Base-by-base conservation (phyloP, 2,113 vertebrate genomes). In the Pelusios castaneus region DNA sequence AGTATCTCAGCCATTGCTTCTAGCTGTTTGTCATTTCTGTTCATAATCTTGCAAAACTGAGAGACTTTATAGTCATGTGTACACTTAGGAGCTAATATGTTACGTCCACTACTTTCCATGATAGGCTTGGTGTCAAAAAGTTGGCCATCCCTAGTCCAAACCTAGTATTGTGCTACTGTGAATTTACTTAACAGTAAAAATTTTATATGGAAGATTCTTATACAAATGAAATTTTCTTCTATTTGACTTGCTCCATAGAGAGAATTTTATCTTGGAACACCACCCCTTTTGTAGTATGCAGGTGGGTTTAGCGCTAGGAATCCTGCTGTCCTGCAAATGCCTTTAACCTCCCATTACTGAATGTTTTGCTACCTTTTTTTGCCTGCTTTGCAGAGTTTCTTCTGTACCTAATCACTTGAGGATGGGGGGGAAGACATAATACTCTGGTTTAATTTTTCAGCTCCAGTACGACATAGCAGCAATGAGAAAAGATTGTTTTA, bases 401-500 rank as follows among this genome's bases (percentile, higher is more conserved):
- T 24, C 47, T 70, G 47, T 19, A 55, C 31, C 9, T 34, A 9
- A 1, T 25, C 43, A 1, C 38, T 52, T 27, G 24, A 1, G 25
- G 11, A 2, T 4, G 45, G 41, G 45, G 41, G 10, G 25, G 52
- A 76, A n/a, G 2, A 0, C 14, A 0, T 85, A 34, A 24, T 75
- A 38, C 8, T 4, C 31, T 1, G 14, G 56, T 17, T 95, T 97
- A 4, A 1, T 79, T 95, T 98, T 98, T 2, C 94, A 99, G 99
- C 97, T 96, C 97, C 98, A 21, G 98, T 99, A 1, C 99, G 99
- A 49, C 98, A 98, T 92, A 98, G 97, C 84, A 97, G 98, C 90
- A 98, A 99, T 93, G 99, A 98, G 58, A 99, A 99, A 96, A 98
- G 96, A 94, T 93, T 99, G 97, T 99, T 99, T 92, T 34, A 99